These are phyloP conservation scores for Ciconia boyciana DNA, from an alignment of 2,113 vertebrate genomes.

Conservation along the genomic window DNA sequence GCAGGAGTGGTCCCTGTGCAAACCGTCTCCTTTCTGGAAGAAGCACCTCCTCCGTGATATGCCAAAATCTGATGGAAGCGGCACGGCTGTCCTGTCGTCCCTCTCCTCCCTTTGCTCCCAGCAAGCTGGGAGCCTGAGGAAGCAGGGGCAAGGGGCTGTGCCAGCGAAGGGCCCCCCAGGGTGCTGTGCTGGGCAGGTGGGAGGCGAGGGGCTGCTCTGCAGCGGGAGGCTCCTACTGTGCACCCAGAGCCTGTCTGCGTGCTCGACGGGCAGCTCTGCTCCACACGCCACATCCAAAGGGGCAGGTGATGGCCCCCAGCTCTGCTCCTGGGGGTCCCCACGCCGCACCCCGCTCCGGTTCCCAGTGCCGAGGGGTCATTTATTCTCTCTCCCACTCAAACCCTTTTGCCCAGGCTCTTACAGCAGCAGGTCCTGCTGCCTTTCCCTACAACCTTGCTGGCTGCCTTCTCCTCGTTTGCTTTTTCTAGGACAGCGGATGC, in stretches of 20 bases:
- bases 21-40: too few species aligned
- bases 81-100: background rate
- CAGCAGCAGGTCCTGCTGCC: background rate
- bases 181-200: background rate
- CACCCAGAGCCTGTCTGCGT: background rate
- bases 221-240: background rate
- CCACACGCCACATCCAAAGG: background rate
- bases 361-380: rapidly evolving
- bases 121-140: background rate
- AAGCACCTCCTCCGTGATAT: too few species aligned
- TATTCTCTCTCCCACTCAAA: background rate
- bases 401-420: background rate
- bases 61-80: background rate
- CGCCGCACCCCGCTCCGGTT: rapidly evolving
- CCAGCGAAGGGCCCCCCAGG: background rate
- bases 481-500: background rate
- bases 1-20: background rate
- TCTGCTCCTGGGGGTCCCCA: background rate
- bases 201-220: background rate
- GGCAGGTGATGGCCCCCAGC: background rate
- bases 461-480: background rate
- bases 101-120: background rate
- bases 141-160: background rate
- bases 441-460: too few species aligned
- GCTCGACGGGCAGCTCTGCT: background rate